Conservation (phyloP, 2,888 invertebrate genomes). For the Nephrotoma flavescens region DNA sequence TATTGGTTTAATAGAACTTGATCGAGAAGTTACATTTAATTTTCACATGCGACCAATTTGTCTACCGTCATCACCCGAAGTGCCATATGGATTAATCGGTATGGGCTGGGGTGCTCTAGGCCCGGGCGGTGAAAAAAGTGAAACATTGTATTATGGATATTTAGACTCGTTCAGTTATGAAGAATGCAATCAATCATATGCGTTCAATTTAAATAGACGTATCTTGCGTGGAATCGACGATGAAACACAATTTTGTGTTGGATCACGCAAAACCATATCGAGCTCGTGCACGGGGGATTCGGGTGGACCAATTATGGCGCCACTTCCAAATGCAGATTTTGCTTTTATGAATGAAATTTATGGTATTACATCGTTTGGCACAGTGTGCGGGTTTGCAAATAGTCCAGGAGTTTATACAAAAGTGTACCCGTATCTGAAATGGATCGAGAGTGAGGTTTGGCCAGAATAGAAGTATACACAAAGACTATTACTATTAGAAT, state of each 20-base stretch:
- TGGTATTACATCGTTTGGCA: neutral
- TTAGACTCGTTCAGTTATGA: neutral
- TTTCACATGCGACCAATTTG: slow-evolving; percentile 34
- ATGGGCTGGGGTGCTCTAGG: slow-evolving; percentile 36
- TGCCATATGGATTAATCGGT: slow-evolving; percentile 18
- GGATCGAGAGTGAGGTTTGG: neutral
- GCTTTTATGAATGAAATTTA: neutral
- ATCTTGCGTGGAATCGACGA: slow-evolving; percentile 31
- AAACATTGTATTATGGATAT: neutral
- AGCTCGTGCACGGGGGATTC: slow-evolving; percentile 34
- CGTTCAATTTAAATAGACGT: slow-evolving; percentile 11
- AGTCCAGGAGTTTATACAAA: neutral
- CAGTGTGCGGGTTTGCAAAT: neutral
- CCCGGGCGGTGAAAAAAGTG: slow-evolving; percentile 13
- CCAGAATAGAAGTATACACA: neutral
- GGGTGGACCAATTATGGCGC: neutral
- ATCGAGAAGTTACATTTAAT: slow-evolving; percentile 23
- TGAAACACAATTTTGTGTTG: slow-evolving; percentile 39
- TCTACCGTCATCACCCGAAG: slow-evolving; percentile 19
- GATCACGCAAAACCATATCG: slow-evolving; percentile 25
- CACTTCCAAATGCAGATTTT: neutral
- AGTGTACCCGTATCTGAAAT: neutral
- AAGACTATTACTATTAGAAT: too few relatives aligned
- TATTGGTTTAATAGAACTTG: slow-evolving; percentile 36
- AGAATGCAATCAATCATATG: slow-evolving; percentile 26